Conservation (phyloP, 2,797 vertebrate species). For the Cirrhinus mrigala region DNA sequence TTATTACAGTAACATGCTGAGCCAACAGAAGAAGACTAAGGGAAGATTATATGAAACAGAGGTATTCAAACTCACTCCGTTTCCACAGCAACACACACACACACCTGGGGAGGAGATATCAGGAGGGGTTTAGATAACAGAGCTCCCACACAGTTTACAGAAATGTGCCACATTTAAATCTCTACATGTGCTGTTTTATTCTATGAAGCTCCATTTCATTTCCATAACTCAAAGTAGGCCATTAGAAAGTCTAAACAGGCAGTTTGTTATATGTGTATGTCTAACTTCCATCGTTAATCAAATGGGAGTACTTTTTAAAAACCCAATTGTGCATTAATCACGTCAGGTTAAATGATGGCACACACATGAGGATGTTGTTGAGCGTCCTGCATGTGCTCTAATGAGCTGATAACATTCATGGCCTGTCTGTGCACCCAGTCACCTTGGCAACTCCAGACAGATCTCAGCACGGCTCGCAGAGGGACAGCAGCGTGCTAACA, state of each 20-base stretch:
- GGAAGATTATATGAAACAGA: slow-evolving; percentile 27
- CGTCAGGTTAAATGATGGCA: neutral
- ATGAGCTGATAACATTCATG: slow-evolving; percentile 45
- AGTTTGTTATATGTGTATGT: neutral
- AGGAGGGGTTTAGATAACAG: slow-evolving; percentile 6
- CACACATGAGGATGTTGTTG: neutral
- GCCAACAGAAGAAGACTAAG: slow-evolving; percentile 22
- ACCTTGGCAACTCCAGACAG: slow-evolving; percentile 42
- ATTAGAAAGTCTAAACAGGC: neutral
- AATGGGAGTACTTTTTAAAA: neutral
- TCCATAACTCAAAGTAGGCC: neutral
- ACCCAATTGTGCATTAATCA: neutral
- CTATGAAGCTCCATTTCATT: neutral
- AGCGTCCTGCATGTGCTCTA: slow-evolving; percentile 12
- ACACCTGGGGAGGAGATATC: slow-evolving; percentile 32
- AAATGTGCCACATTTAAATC: slow-evolving; percentile 14
- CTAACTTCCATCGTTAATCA: neutral
- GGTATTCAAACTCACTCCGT: neutral
- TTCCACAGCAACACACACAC: slow-evolving; percentile 32
- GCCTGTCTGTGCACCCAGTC: slow-evolving; percentile 37
- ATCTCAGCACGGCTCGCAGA: slow-evolving; percentile 30
- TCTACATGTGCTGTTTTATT: neutral
- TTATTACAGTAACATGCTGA: slow-evolving; percentile 30
- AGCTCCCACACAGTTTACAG: slow-evolving; percentile 15
- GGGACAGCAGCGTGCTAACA: neutral